phyloP scores from a whole-genome alignment of 1,140 invertebrate species.

The Eupristina koningsbergeri region DNA sequence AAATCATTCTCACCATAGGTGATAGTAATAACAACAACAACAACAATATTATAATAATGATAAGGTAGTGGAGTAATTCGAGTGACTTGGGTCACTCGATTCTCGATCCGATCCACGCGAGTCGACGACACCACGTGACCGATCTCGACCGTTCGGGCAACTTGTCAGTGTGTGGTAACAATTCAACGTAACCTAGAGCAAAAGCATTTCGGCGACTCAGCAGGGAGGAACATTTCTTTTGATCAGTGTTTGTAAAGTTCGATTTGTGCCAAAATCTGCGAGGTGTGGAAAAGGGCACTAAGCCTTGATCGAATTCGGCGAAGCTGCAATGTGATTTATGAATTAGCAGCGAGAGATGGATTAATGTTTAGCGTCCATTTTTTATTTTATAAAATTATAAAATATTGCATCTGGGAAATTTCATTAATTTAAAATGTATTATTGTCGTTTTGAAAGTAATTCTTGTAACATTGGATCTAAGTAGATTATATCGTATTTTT shows the following conservation, averaged over 20 bases:
- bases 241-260: not conserved
- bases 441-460: no score
- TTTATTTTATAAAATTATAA: no score
- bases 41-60: no score
- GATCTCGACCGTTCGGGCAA: not conserved
- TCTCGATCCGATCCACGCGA: not conserved
- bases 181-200: not conserved
- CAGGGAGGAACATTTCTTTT: not conserved
- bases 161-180: not conserved
- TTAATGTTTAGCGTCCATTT: not conserved
- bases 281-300: not conserved
- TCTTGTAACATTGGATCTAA: no score
- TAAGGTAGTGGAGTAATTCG: not conserved
- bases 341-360: not conserved
- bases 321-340: not conserved
- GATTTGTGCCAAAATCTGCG: not conserved
- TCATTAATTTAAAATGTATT: no score
- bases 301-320: not conserved
- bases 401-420: no score
- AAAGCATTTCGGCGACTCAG: not conserved
- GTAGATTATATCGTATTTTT: no score
- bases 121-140: not conserved
- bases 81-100: no score
- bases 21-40: no score
- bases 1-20: slow-evolving; percentile 7